Evolutionary conservation across 1,140 invertebrate genomes (phyloP).

Genomic region (Neuroterus valhalla): DNA sequence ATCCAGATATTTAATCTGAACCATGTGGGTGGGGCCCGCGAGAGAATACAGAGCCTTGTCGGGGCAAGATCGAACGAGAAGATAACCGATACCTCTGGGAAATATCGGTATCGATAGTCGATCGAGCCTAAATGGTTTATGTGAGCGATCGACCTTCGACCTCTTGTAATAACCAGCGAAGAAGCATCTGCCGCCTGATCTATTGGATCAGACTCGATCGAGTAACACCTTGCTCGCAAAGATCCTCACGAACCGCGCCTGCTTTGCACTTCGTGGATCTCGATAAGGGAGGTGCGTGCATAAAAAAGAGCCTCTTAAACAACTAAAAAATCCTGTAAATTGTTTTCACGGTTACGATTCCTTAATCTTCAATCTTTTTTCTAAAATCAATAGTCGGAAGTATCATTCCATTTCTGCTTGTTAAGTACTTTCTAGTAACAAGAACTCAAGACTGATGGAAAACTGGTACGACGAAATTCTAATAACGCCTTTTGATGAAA

Average conservation of each 20-base stretch:
- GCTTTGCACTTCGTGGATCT: conserved; percentile 12
- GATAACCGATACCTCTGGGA: conserved; percentile 70
- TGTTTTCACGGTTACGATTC: conserved; percentile 14
- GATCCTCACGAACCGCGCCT: conserved; percentile 50
- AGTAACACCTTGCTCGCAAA: conserved; percentile 61
- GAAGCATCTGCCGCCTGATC: conserved; percentile 70
- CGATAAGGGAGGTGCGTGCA: conserved; percentile 12
- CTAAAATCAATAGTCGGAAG: conserved; percentile 5
- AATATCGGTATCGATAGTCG: conserved; percentile 70
- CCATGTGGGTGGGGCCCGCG: conserved; percentile 60
- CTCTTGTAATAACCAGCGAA: conserved; percentile 68
- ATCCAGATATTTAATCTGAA: conserved; percentile 63
- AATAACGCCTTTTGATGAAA: no score
- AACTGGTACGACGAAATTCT: no score
- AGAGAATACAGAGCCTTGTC: conserved; percentile 54
- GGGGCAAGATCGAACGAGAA: conserved; percentile 51
- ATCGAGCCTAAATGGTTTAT: conserved; percentile 71
- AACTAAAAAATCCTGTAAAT: conserved; percentile 21
- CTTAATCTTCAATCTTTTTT: not conserved
- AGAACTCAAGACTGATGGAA: no score
- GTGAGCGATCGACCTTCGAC: conserved; percentile 69
- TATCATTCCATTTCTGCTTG: not conserved
- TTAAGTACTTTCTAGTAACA: no score
- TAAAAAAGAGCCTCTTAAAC: not conserved
- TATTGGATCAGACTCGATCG: conserved; percentile 70